phyloP scores from a whole-genome alignment of 2,113 vertebrate species.

The Anolis carolinensis region DNA sequence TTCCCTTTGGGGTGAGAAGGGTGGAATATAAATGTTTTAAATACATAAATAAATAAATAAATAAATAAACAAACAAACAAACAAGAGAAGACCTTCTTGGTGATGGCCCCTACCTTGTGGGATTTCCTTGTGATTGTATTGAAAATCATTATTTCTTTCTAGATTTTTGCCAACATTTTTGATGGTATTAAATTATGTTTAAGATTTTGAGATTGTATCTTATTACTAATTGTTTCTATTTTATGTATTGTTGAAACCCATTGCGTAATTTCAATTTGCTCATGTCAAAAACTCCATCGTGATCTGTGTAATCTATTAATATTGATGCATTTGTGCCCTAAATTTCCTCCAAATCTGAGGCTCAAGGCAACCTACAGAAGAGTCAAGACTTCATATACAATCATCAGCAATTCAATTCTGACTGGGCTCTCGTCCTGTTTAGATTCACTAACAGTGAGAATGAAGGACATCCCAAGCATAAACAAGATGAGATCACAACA shows the following conservation, averaged over 20 bases:
- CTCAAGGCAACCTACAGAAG: no score
- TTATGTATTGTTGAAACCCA: no score
- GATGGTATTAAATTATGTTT: background rate
- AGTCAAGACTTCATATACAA: no score
- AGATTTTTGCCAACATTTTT: background rate
- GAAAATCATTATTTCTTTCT: background rate
- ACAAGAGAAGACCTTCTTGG: background rate
- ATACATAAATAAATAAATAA: no score
- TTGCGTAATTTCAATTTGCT: background rate
- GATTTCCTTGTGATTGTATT: background rate
- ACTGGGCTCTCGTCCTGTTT: background rate
- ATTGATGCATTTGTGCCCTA: no score
- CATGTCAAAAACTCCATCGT: background rate
- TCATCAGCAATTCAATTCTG: background rate
- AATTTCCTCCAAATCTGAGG: no score
- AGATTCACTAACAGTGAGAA: constrained; percentile 21
- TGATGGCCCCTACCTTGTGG: background rate
- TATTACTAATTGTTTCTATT: no score
- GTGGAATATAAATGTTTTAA: no score
- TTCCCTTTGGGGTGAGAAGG: no score
- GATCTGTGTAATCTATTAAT: background rate
- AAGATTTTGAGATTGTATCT: background rate
- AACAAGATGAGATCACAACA: constrained; percentile 47
- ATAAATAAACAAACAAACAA: no score
- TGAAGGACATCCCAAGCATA: constrained; percentile 31